phyloP scores from a whole-genome alignment of 1,140 invertebrate species.

The Cotesia chilonis region DNA sequence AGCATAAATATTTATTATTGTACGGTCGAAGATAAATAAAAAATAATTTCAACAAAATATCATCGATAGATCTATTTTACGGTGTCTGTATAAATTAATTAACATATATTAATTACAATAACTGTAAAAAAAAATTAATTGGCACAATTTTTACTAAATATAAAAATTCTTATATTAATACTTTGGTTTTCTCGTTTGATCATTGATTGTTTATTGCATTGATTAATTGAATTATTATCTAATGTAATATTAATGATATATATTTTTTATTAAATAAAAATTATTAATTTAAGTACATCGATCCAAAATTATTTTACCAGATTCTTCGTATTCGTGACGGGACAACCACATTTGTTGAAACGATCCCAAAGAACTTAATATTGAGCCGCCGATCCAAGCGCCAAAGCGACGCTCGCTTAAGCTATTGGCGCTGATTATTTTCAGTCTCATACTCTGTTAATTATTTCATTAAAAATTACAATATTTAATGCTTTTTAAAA shows the following conservation, averaged over 20 bases:
- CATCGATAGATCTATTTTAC: neutral
- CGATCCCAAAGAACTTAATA: conserved; percentile 92
- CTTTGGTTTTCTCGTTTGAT: neutral
- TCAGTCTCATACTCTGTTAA: conserved; percentile 79
- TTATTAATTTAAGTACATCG: conserved; percentile 60
- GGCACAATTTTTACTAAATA: too few relatives aligned
- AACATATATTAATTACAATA: too few relatives aligned
- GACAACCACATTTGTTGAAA: conserved; percentile 99
- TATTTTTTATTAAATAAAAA: neutral
- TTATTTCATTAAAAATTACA: too few relatives aligned
- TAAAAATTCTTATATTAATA: too few relatives aligned
- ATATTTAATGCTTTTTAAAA: conserved; percentile 45
- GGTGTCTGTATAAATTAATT: too few relatives aligned
- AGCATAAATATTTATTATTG: conserved; percentile 25
- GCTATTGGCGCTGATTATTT: conserved; percentile 85
- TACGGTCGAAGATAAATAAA: neutral
- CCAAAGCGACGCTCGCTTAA: conserved; percentile 88
- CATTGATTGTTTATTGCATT: neutral
- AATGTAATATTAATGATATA: neutral
- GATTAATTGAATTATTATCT: neutral
- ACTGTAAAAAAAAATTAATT: too few relatives aligned
- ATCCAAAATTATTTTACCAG: conserved; percentile 90
- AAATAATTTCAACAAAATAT: conserved; percentile 4
- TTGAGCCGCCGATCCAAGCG: conserved; percentile 96
- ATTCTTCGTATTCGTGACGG: conserved; percentile 95